These are phyloP conservation scores for Mallotus villosus DNA, from an alignment of 2,797 vertebrate species.

Conservation along the genomic window DNA sequence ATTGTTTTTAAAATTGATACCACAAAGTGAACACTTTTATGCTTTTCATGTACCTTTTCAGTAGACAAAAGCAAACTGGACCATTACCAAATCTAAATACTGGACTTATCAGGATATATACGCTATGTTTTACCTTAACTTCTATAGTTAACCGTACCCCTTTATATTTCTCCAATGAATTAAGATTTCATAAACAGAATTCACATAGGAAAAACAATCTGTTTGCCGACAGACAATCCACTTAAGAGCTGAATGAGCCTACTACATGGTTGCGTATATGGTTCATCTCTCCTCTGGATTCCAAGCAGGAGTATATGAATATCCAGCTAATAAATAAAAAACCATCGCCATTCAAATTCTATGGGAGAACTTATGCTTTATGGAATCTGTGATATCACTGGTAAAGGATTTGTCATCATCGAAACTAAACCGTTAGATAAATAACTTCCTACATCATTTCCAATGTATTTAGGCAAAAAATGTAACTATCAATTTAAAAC, in stretches of 20 bases:
- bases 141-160: neutral
- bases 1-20: constrained; percentile 8
- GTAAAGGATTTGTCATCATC: constrained; percentile 4
- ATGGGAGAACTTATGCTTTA: constrained; percentile 25
- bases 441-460: constrained; percentile 10
- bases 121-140: neutral
- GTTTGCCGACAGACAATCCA: neutral
- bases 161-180: neutral
- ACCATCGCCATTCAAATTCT: constrained; percentile 19
- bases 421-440: constrained; percentile 23
- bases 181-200: neutral
- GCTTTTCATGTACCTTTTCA: constrained; percentile 42
- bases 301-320: neutral
- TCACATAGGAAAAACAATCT: neutral
- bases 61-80: constrained; percentile 28
- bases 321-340: neutral
- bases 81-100: constrained; percentile 23
- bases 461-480: constrained; percentile 21
- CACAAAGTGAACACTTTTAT: constrained; percentile 39
- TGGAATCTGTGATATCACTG: constrained; percentile 9
- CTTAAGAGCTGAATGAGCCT: neutral
- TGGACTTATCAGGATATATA: neutral
- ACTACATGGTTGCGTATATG: neutral
- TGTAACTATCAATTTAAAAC: constrained; percentile 25
- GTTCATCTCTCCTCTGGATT: constrained; percentile 10